A percentile compares a stretch with the other conserved stretches of the same genome.
Evolutionary conservation across 2,113 vertebrate species (phyloP).

Genomic region (Vicugna pacos): DNA sequence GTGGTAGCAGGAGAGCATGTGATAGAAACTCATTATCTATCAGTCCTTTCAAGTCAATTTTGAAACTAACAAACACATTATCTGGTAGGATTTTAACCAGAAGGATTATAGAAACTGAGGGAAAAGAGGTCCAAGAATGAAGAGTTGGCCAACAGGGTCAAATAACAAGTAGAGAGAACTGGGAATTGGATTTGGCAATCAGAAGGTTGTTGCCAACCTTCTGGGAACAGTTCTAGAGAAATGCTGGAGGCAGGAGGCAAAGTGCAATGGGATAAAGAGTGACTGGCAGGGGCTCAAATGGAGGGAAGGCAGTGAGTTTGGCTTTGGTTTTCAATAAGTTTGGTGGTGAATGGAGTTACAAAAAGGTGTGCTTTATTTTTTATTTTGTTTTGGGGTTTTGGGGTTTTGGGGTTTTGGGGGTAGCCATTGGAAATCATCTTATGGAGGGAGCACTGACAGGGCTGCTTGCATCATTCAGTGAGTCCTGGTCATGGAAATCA

Average conservation of each 20-base stretch:
- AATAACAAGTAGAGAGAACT: conserved; percentile 26
- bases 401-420: neutral
- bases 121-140: conserved; percentile 58
- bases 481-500: accelerated
- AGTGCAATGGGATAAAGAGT: neutral
- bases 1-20: neutral
- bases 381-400: neutral
- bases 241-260: neutral
- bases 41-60: neutral
- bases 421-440: neutral
- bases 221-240: neutral
- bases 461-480: neutral
- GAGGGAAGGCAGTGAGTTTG: neutral
- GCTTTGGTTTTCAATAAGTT: neutral
- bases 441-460: neutral
- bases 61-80: conserved; percentile 39
- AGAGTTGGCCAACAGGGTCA: conserved; percentile 62
- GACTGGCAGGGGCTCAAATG: neutral
- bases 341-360: neutral
- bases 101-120: conserved; percentile 23
- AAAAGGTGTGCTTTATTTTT: neutral
- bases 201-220: neutral
- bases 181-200: conserved; percentile 63
- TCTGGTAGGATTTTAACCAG: conserved; percentile 50
- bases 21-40: conserved; percentile 22